Percentiles rank a stretch among this genome's conserved stretches.
Conservation (phyloP, 2,888 invertebrate genomes). For the Gymnocheta viridis region DNA sequence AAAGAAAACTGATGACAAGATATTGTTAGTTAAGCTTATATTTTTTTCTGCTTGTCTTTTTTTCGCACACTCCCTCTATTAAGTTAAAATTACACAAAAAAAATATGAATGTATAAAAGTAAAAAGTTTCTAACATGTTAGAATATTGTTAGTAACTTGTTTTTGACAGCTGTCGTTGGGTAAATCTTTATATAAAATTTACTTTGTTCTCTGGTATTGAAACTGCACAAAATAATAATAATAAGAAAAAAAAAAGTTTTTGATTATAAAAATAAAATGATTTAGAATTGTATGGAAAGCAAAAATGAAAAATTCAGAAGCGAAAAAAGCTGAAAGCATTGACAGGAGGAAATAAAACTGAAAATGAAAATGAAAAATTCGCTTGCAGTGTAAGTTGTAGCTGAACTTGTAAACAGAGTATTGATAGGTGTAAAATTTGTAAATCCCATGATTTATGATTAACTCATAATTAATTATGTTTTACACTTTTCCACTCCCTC, state of each 20-base stretch:
- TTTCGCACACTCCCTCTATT: constrained; percentile 35
- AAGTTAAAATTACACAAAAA: not conserved
- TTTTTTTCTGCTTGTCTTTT: not conserved
- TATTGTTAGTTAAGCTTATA: constrained; percentile 41
- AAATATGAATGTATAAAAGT: not conserved
- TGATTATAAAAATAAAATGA: constrained; percentile 64
- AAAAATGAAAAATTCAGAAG: not conserved
- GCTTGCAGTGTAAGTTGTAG: not conserved
- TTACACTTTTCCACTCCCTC: not conserved
- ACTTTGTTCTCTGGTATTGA: constrained; percentile 8
- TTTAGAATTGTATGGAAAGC: constrained; percentile 31
- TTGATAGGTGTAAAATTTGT: constrained; percentile 50
- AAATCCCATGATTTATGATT: constrained; percentile 50
- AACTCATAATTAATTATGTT: constrained; percentile 56
- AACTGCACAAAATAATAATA: not conserved
- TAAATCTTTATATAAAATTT: constrained; percentile 61
- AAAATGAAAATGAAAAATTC: too few relatives aligned
- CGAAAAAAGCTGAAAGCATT: not conserved
- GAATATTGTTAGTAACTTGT: constrained; percentile 68
- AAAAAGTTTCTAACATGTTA: constrained; percentile 64
- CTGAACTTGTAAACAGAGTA: not conserved
- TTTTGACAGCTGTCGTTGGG: constrained; percentile 67
- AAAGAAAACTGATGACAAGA: constrained; percentile 61
- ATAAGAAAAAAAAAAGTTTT: constrained; percentile 38
- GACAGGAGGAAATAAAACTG: not conserved